Evolutionary conservation across 1,140 invertebrate genomes (phyloP), one percentile per base, ranked within the genome.

Genomic region (Saccostrea echinata): DNA sequence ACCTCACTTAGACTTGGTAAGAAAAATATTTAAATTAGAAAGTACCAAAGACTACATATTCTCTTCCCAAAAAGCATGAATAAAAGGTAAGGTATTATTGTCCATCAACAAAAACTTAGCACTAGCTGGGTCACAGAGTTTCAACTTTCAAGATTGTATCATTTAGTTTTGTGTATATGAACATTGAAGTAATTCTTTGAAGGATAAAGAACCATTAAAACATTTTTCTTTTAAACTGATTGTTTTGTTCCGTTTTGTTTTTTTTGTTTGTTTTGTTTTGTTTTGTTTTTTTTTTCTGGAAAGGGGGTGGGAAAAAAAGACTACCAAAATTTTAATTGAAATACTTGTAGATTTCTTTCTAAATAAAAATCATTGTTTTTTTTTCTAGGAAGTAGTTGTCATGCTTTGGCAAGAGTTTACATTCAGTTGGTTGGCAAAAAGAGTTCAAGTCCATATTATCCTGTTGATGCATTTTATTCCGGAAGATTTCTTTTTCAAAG

Each of bases 401-500:
- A 43, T 81, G 18, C 27, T 3, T 35, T 33, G 13, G 76, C 76
- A 33, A 35, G 30, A 35, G 30, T 81, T 43, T 81, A 43, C 35
- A 81, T 81, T 35, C 76, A 81, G 24, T 21, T 81, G 76, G 35
- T 81, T 33, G 76, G 76, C 3, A 81, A 11, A 30, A 81, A 81
- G n/a, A 33, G 35, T 13, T 43, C 27, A 0, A 35, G 30, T 43
- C 27, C 27, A 3, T 43, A 35, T 81, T 81, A 27, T 43, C 27
- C 27, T 6, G 12, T 81, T 4, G 30, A 81, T 81, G 76, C 21
- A 0, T 35, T 81, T 18, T 43, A 81, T 18, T 33, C 30, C 1
- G 76, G 76, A 81, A 33, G 35, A 27, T 81, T 81, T 35, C 76
- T 81, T 18, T 43, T 81, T 81, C 76, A 81, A 30, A 81, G 76